Base-by-base conservation (phyloP, 2,888 invertebrate genomes). In the Spicauda simplicius region DNA sequence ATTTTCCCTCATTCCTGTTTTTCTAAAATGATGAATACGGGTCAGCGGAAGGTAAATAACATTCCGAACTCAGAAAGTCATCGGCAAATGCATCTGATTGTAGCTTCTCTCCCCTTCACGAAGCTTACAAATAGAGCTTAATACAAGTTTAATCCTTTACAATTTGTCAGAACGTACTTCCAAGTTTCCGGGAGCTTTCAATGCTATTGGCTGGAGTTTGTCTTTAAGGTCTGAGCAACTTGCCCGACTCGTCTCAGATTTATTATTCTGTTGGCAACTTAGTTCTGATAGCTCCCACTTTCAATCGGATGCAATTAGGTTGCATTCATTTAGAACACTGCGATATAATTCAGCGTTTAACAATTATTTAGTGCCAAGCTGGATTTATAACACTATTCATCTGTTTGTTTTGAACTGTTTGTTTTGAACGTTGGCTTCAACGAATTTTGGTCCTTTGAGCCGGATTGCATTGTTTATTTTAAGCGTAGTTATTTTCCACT, bases 141-240 rank as follows among this genome's bases (percentile, higher is more conserved):
- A 66, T 66, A 66, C 60, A 66, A 66, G 66, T 61, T 67, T 67
- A 67, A 67, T 67, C 66, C 66, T 61, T 67, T 67, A 67, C 66
- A 67, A 67, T 67, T 67, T 67, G 66, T 67, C 66, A 67, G 66
- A 56, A 56, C 66, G 66, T 61, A 67, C 61, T 66, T 45, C 19
- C 55, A 37, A 67, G 66, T 67, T 67, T 67, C 66, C 61, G 60
- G 66, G 60, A 60, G 60, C 66, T 61, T 67, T 67, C 67, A 67
- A 53, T 61, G 55, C 67, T 67, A 67, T 67, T 67, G 67, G 56
- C 61, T 56, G 50, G 60, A 67, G 67, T 67, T 67, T 67, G 67
- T 67, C 67, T 67, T 66, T 61, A 61, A 61, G 61, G 67, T 67
- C 67, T 61, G 67, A 67, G 18, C 37, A 52, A 67, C 50, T 67